Evolutionary conservation across 2,888 invertebrate genomes (phyloP), one percentile per base, ranked within the genome.

Genomic region (Villa cingulata): DNA sequence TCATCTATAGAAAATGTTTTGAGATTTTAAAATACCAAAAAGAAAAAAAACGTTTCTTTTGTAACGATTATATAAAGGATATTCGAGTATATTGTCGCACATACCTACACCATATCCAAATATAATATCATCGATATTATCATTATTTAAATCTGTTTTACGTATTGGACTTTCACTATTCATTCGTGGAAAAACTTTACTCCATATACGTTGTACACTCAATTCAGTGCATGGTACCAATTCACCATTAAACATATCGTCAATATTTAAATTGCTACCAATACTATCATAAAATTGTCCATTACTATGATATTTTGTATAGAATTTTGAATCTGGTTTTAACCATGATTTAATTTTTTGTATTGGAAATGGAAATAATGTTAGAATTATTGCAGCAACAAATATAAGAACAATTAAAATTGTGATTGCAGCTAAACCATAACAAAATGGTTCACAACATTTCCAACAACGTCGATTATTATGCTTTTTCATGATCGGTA

Each of bases 61-160:
- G n/a, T n/a, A n/a, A n/a, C n/a, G n/a, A n/a, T n/a, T n/a, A n/a
- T n/a, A n/a, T n/a, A n/a, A n/a, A n/a, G n/a, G 7, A 34, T 9
- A 18, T 43, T 3, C 18, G n/a, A 12, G 9, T 18, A 18, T 20
- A 43, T 19, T 37, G n/a, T n/a, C n/a, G 23, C 40, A 17, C 55
- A 54, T 52, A 83, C 83, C 83, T 62, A 86, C 83, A 46, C 82
- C 84, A 66, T 81, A 87, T 51, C 86, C 86, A 52, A 86, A 73
- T 46, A 87, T 73, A 20, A 86, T 71, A 65, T 88, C 87, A 43
- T 78, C 73, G 12, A 80, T 62, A 17, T 75, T 77, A 70, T 88
- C 86, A 4, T 71, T 69, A 66, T 86, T 82, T 2, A 86, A 74
- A 64, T 87, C 86, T 20, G 77, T 71, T 50, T 79, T 72, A 54